Evolutionary conservation across 2,797 vertebrate genomes (phyloP).

Genomic region (Prunella strophiata): DNA sequence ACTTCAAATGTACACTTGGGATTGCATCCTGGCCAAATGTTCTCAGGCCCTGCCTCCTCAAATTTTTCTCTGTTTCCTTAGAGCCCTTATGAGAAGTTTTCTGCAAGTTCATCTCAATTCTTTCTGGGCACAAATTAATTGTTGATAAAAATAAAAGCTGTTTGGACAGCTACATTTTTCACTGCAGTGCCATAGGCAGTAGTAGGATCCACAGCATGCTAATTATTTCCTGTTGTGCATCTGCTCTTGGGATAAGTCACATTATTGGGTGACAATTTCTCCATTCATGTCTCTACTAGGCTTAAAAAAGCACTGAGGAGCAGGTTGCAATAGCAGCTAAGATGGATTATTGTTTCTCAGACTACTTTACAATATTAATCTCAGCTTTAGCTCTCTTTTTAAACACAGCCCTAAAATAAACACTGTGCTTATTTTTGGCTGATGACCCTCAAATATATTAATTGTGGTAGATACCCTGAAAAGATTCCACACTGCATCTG

Average conservation of each 20-base stretch:
- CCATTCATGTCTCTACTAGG: not conserved
- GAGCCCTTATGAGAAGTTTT: not conserved
- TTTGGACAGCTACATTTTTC: not conserved
- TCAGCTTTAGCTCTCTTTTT: not conserved
- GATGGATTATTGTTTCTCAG: not conserved
- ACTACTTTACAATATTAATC: not conserved
- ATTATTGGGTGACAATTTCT: not conserved
- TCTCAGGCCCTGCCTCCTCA: not conserved
- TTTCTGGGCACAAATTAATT: not conserved
- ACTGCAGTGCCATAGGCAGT: not conserved
- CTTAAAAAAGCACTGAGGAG: not conserved
- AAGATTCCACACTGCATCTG: not conserved
- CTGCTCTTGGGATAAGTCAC: not conserved
- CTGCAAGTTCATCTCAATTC: not conserved
- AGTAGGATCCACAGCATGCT: not conserved
- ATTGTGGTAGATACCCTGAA: not conserved
- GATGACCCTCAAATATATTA: not conserved
- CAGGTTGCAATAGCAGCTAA: not conserved
- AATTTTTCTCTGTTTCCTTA: not conserved
- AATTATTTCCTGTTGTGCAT: not conserved
- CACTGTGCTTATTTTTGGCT: not conserved
- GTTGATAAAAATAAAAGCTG: not conserved
- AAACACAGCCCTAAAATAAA: not conserved
- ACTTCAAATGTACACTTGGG: not conserved
- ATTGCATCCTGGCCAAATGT: not conserved